Evolutionary conservation across 2,797 vertebrate species (phyloP).

Genomic region (Phalloptychus januarius): DNA sequence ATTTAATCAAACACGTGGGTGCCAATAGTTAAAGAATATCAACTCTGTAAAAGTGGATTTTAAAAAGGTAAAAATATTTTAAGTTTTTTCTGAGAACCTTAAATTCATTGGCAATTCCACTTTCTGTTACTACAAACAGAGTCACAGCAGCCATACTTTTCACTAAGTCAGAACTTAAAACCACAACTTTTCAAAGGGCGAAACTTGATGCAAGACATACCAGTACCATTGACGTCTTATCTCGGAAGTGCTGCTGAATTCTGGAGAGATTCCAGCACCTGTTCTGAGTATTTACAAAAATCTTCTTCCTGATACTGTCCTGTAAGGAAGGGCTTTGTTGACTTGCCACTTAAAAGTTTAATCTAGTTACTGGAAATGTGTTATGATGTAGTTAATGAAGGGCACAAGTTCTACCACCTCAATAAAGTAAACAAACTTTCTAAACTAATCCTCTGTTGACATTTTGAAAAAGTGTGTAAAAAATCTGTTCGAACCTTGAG

Average conservation of each 20-base stretch:
- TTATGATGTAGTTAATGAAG: background rate
- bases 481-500: conserved; percentile 85
- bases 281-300: background rate
- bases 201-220: background rate
- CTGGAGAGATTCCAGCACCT: background rate
- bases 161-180: background rate
- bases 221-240: background rate
- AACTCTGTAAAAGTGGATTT: background rate
- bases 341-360: background rate
- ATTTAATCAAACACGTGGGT: background rate
- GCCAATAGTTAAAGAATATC: background rate
- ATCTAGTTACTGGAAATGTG: background rate
- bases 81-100: background rate
- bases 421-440: background rate
- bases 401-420: background rate
- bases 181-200: background rate
- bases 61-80: background rate
- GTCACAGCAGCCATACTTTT: background rate
- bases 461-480: background rate
- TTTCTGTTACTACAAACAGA: background rate
- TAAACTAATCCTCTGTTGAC: background rate
- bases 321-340: background rate
- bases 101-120: too few relatives aligned
- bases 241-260: background rate
- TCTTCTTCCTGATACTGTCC: conserved; percentile 2